Base-by-base conservation (phyloP, 2,888 invertebrate species). In the Galeruca laticollis region DNA sequence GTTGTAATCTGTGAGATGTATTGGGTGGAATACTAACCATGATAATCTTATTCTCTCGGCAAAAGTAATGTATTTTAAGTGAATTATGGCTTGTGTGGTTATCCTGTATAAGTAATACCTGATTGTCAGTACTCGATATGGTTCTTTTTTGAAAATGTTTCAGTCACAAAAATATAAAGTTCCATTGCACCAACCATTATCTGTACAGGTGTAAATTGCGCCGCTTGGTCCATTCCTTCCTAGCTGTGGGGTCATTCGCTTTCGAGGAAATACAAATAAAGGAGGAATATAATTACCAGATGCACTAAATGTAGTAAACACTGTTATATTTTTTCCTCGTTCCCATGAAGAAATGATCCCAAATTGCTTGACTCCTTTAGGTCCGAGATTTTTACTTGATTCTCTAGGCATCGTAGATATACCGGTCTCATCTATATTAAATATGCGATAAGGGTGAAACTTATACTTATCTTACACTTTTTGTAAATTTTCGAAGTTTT, bases 381-480 rank as follows among this genome's bases (percentile, higher is more conserved):
- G 15, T 8, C 8, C 20, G 20, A 52, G 8, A 6, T 21, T 18
- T 6, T 52, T 6, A 11, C 56, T 56, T 56, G 13, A 31, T 18
- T 5, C n/a, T 21, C 56, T 21, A 56, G 26, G 56, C 26, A 56
- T 31, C 56, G 56, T 56, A 56, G 31, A 56, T 56, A 56, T 56
- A 56, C 26, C 31, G 26, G 26, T 56, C 31, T 56, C 56, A 26
- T 56, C 56, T 31, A 31, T 31, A 31, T 37, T 37, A 37, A 37
- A 37, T 11, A 37, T 37, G 37, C 11, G 11, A 37, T 37, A 6
- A 9, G 37, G 37, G 37, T 9, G 11, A 37, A 37, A 37, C 37
- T 37, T 37, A 37, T 37, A 37, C 37, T 37, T 37, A 37, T 37
- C 37, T 37, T 37, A 11, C 37, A 37, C 6, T 37, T 37, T 37